Percentiles rank a stretch among this genome's conserved stretches.
phyloP scores from a whole-genome alignment of 2,888 invertebrate species.

The Cerastis rubricosa region DNA sequence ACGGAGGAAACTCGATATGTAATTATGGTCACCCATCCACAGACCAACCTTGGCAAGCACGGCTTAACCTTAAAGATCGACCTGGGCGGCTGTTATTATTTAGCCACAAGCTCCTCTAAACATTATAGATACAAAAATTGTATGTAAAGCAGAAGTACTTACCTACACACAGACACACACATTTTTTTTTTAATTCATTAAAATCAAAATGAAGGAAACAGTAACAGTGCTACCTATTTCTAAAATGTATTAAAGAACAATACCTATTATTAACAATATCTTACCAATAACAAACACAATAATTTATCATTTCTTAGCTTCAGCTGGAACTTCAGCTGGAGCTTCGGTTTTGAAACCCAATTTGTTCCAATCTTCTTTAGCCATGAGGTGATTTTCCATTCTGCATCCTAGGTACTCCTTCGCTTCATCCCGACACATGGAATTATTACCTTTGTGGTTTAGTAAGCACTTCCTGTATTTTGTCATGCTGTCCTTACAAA shows the following conservation, averaged over 20 bases:
- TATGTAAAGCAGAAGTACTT: background rate
- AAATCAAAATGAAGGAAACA: slow-evolving; percentile 7
- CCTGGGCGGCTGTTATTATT: too few relatives aligned
- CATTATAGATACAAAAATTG: background rate
- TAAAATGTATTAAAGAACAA: slow-evolving; percentile 55
- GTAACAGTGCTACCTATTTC: slow-evolving; percentile 29
- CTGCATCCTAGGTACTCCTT: slow-evolving; percentile 97
- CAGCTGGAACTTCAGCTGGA: slow-evolving; percentile 62
- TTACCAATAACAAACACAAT: slow-evolving; percentile 46
- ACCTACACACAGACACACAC: too few relatives aligned
- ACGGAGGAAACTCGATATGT: too few relatives aligned
- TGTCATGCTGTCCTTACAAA: slow-evolving; percentile 96
- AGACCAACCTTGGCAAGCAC: too few relatives aligned
- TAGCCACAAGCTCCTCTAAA: too few relatives aligned
- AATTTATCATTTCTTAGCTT: slow-evolving; percentile 63
- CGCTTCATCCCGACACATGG: slow-evolving; percentile 94
- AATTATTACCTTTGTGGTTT: slow-evolving; percentile 94
- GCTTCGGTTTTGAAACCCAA: slow-evolving; percentile 92
- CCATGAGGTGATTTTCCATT: slow-evolving; percentile 99
- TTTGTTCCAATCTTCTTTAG: slow-evolving; percentile 97
- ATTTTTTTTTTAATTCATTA: background rate
- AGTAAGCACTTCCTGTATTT: slow-evolving; percentile 97
- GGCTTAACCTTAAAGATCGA: too few relatives aligned
- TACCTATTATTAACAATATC: slow-evolving; percentile 27
- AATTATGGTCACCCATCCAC: too few relatives aligned